A percentile compares a stretch with the other conserved stretches of the same genome.
Evolutionary conservation across 1,140 invertebrate genomes (phyloP).

Genomic region (Bombyx mandarina): DNA sequence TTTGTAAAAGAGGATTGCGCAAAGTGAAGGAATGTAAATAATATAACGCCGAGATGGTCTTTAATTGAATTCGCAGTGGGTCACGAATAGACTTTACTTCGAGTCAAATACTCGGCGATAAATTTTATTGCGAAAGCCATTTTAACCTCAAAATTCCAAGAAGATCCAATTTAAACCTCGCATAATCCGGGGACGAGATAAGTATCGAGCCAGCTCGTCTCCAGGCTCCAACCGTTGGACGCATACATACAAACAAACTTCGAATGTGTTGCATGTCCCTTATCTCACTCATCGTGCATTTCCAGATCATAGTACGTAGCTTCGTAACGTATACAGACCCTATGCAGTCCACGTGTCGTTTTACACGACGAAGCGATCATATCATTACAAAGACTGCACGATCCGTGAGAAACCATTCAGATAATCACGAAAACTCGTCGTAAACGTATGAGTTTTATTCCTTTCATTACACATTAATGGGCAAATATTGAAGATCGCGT

Average conservation of each 20-base stretch:
- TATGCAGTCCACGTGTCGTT: slow-evolving; percentile 16
- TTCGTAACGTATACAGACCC: not conserved
- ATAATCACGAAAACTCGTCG: slow-evolving; percentile 29
- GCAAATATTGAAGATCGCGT: slow-evolving; percentile 14
- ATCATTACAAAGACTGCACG: slow-evolving; percentile 27
- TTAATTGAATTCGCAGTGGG: slow-evolving; percentile 35
- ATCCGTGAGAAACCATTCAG: slow-evolving; percentile 39
- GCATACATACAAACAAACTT: slow-evolving; percentile 5
- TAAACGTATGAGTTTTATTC: slow-evolving; percentile 37
- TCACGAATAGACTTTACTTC: slow-evolving; percentile 35
- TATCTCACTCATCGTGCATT: slow-evolving; percentile 10
- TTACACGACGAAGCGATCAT: slow-evolving; percentile 27
- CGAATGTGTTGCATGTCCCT: slow-evolving; percentile 6
- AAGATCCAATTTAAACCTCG: slow-evolving; percentile 59
- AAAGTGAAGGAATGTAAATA: slow-evolving; percentile 27
- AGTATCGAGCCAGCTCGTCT: slow-evolving; percentile 30
- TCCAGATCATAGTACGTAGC: not conserved
- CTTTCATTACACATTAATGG: slow-evolving; percentile 41
- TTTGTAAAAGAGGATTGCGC: slow-evolving; percentile 14
- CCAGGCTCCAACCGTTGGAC: not conserved
- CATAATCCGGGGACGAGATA: slow-evolving; percentile 50
- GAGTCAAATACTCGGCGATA: slow-evolving; percentile 52
- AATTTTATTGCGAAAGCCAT: slow-evolving; percentile 51
- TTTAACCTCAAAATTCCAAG: slow-evolving; percentile 58
- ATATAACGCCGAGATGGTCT: slow-evolving; percentile 28